These are phyloP conservation scores for Lucilia sericata DNA, from an alignment of 1,140 invertebrate genomes.

Conservation along the genomic window DNA sequence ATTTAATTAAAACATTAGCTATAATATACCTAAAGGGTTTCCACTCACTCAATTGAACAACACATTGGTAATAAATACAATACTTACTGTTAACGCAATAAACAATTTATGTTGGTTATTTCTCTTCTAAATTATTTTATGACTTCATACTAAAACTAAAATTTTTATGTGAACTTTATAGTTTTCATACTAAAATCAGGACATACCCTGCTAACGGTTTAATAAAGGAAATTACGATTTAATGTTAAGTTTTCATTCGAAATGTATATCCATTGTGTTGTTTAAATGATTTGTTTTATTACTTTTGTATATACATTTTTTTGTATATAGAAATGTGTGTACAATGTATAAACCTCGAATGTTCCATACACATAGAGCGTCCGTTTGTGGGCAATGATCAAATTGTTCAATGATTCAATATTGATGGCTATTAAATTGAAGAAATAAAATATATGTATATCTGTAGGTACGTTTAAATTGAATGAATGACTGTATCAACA, in stretches of 20 bases:
- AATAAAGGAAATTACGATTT: neutral
- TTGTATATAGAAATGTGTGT: neutral
- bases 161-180: neutral
- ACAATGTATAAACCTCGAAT: too few species aligned
- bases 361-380: too few species aligned
- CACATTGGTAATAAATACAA: too few species aligned
- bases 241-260: neutral
- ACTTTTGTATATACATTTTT: neutral
- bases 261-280: neutral
- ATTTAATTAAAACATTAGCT: too few species aligned
- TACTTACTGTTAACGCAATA: too few species aligned
- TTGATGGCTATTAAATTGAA: neutral
- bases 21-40: too few species aligned
- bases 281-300: neutral
- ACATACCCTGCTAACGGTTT: neutral
- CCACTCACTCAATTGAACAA: too few species aligned
- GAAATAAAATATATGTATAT: neutral
- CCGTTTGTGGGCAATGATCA: neutral
- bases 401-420: neutral
- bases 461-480: neutral
- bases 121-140: neutral
- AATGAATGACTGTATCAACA: neutral
- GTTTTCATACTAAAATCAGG: neutral
- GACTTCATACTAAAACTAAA: neutral
- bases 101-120: too few species aligned